phyloP scores from a whole-genome alignment of 2,888 invertebrate species.

The Onchidella celtica region DNA sequence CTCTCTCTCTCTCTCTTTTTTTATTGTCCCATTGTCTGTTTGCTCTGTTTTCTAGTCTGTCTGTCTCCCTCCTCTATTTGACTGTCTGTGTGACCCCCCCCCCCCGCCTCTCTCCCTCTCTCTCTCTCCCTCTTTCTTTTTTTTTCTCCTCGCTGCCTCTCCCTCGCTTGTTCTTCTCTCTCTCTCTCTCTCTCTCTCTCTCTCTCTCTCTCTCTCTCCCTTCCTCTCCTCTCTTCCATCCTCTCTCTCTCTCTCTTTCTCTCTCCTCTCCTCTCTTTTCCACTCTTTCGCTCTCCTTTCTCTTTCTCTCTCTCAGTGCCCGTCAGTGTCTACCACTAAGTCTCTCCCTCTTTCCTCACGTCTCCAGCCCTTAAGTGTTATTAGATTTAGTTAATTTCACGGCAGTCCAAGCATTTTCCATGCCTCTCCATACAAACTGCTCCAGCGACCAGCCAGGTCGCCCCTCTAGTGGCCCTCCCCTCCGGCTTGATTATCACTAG shows the following conservation, averaged over 20 bases:
- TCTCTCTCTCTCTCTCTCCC: constrained; percentile 7
- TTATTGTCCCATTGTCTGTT: neutral
- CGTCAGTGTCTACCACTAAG: no score
- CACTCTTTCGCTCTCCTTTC: no score
- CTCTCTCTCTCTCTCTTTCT: neutral
- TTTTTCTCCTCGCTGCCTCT: neutral
- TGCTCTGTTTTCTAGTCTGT: neutral
- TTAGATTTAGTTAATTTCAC: no score
- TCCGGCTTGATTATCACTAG: neutral
- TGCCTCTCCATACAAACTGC: no score
- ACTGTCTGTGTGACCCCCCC: neutral
- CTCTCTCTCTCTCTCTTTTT: no score
- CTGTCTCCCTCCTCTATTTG: neutral
- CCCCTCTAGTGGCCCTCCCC: no score
- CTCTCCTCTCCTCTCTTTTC: neutral
- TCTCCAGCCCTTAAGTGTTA: no score
- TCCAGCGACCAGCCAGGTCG: no score
- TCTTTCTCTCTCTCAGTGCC: no score
- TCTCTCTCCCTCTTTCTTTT: neutral
- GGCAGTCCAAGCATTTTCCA: no score
- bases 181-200: neutral
- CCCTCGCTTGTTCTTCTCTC: neutral
- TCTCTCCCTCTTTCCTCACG: no score
- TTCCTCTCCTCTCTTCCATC: neutral
- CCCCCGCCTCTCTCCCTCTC: neutral